Evolutionary conservation across 2,797 vertebrate genomes (phyloP).

Genomic region (Meriones psammophilus): DNA sequence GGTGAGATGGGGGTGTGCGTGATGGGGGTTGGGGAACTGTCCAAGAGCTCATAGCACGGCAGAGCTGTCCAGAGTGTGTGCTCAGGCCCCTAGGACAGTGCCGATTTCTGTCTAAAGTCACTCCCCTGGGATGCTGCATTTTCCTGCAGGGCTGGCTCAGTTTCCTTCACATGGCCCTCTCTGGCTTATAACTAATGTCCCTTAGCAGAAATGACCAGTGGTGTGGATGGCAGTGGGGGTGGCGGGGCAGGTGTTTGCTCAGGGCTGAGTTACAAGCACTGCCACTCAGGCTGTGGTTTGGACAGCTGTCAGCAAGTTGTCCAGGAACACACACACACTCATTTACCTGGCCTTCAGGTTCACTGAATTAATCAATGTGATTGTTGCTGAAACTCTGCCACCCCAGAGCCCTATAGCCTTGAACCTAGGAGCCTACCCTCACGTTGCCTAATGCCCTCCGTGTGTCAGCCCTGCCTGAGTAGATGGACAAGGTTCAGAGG

Average conservation of each 20-base stretch:
- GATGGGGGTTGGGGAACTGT: background rate
- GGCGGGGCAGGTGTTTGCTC: background rate
- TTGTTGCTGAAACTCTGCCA: background rate
- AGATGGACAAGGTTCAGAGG: background rate
- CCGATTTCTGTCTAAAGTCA: background rate
- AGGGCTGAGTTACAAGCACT: background rate
- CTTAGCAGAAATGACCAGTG: background rate
- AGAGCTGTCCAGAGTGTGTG: too few species aligned
- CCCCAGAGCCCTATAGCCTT: background rate
- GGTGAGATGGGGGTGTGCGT: background rate
- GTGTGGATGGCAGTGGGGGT: background rate
- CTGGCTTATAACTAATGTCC: background rate
- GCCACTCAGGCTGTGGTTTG: background rate
- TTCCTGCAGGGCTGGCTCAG: background rate
- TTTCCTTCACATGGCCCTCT: background rate
- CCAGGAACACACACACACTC: background rate
- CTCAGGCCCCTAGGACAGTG: background rate
- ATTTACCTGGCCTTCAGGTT: background rate
- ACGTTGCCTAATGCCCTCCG: background rate
- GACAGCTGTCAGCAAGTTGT: constrained; percentile 12
- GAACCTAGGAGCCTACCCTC: too few species aligned
- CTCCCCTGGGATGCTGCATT: background rate
- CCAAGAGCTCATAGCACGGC: background rate
- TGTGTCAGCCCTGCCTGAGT: background rate
- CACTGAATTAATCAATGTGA: background rate